Conservation (phyloP, 2,888 invertebrate species). For the Rotaria macrura region DNA sequence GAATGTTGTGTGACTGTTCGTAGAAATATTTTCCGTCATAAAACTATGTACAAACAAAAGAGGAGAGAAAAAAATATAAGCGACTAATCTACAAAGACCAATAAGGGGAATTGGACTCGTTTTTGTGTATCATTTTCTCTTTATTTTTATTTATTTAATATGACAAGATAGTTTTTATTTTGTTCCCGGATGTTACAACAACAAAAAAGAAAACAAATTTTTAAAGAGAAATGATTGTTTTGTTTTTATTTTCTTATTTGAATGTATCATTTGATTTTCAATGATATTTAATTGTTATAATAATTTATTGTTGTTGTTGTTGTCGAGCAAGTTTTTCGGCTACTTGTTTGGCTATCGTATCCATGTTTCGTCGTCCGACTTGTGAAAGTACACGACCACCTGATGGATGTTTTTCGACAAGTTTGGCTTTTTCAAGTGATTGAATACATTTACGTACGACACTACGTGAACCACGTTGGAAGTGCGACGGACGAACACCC, state of each 20-base stretch:
- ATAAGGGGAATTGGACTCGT: not conserved
- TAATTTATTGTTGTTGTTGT: constrained; percentile 23
- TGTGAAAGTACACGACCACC: constrained; percentile 32
- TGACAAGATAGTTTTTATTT: not conserved
- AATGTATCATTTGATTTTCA: not conserved
- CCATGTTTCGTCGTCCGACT: constrained; percentile 33
- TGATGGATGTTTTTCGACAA: constrained; percentile 31
- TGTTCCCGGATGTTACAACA: not conserved
- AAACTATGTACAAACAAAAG: not conserved
- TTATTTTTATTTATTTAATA: not conserved
- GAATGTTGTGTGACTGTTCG: not conserved
- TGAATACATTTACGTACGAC: constrained; percentile 33
- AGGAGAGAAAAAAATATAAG: not conserved
- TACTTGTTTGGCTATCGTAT: constrained; percentile 33
- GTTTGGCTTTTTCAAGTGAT: constrained; percentile 31
- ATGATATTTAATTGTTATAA: not conserved
- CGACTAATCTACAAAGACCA: not conserved
- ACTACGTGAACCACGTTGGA: constrained; percentile 27
- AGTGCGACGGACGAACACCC: constrained; percentile 31
- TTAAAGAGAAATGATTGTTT: not conserved
- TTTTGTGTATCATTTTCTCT: not conserved
- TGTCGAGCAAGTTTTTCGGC: constrained; percentile 27
- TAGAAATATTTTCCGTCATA: not conserved
- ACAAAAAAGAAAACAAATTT: not conserved
- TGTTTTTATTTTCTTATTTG: not conserved